Base-by-base conservation (phyloP, 1,140 invertebrate genomes). In the Trichomalopsis sarcophagae region DNA sequence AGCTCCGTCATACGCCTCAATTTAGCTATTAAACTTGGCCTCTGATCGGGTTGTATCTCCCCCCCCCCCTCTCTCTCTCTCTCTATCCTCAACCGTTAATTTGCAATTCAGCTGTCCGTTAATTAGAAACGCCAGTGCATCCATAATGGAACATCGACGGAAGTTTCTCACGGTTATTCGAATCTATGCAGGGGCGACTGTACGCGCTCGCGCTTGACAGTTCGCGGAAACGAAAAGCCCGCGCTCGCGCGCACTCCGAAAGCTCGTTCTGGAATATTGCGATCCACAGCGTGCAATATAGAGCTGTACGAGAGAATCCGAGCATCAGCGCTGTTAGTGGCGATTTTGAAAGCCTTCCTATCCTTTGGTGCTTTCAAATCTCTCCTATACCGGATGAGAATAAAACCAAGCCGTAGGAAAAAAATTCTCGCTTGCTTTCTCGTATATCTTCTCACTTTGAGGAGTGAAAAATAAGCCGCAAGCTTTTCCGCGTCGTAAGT, bases 31-130 rank as follows among this genome's bases (percentile, higher is more conserved):
- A 30, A 71, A 71, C 68, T 71, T 71, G 68, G 10, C 9, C 68
- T 6, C 23, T 33, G 27, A 10, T 2, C n/a, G 27, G 40, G 40
- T 9, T 44, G 40, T 44, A 44, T 44, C 9, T 44, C 9, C 9
- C 40, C 40, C 40, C 7, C 9, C 10, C 10, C 68, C 68, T 10
- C 27, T 11, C 11, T 23, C 21, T 17, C 6, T 0, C 40, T 50
- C 7, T 62, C n/a, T 33, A 76, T 50, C 74, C 27, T 47, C n/a
- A 62, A 78, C 36, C 76, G 23, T 55, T 78, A 78, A 78, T 78
- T 36, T 78, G 27, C 75, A 55, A 77, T 77, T 55, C 44, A 21
- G 40, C 36, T 40, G 36, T 14, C 27, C 4, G 36, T 50, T 77
- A 77, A 77, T 77, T 77, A 77, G 44, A 55, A 77, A 30, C 6